These are phyloP conservation scores for Drosophila dives DNA, from an alignment of 2,888 invertebrate species.

Conservation along the genomic window DNA sequence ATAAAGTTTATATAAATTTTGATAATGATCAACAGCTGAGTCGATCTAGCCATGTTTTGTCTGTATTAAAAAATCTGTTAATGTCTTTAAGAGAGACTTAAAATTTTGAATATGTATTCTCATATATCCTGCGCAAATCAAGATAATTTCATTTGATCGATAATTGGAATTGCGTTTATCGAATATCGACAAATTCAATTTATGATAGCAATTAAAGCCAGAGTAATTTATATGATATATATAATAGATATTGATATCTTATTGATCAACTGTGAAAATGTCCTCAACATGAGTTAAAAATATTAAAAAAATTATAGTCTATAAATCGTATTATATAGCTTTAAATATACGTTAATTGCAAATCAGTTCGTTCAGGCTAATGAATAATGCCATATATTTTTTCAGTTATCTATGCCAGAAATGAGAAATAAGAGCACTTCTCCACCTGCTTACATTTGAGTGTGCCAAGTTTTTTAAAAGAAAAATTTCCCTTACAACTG, in stretches of 20 bases:
- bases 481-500: not conserved
- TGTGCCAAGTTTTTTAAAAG: not conserved
- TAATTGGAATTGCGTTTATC: not conserved
- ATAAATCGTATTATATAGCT: not conserved
- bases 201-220: too few relatives aligned
- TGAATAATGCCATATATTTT: too few relatives aligned
- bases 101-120: not conserved
- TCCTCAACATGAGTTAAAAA: not conserved
- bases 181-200: not conserved
- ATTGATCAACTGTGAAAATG: not conserved
- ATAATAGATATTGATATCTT: too few relatives aligned
- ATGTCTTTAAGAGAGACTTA: not conserved
- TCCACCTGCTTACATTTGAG: not conserved
- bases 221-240: too few relatives aligned
- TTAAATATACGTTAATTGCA: not conserved
- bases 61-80: not conserved
- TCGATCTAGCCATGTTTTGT: not conserved
- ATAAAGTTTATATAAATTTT: not conserved
- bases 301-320: not conserved
- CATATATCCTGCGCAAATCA: too few relatives aligned
- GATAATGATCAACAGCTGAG: too few relatives aligned
- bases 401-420: not conserved
- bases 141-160: not conserved
- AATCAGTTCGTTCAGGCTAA: not conserved
- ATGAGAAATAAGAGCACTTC: not conserved